phyloP scores from a whole-genome alignment of 1,140 invertebrate species.

The Ceratosolen solmsi region DNA sequence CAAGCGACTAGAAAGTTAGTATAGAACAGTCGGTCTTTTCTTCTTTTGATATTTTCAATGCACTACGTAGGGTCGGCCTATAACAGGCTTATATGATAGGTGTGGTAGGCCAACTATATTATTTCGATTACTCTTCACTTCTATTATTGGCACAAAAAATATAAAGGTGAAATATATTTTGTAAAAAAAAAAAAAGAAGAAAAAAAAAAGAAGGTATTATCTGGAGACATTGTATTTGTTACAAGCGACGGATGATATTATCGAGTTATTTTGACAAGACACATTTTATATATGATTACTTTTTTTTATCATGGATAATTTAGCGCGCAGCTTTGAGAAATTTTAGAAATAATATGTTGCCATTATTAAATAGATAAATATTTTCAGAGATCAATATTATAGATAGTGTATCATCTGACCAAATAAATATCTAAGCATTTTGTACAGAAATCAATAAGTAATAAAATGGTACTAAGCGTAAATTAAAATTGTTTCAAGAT shows the following conservation, averaged over 20 bases:
- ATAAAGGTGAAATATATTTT: too few relatives aligned
- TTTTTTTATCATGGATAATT: constrained; percentile 25
- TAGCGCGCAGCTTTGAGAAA: not conserved
- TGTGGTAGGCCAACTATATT: too few relatives aligned
- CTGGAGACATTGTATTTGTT: not conserved
- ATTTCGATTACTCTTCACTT: too few relatives aligned
- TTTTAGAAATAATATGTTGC: constrained; percentile 8
- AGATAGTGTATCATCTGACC: not conserved
- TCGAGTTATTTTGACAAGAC: constrained; percentile 29
- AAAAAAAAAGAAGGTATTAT: constrained; percentile 8
- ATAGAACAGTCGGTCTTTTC: too few relatives aligned
- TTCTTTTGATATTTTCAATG: too few relatives aligned
- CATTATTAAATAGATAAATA: constrained; percentile 12
- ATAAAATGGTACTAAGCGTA: not conserved
- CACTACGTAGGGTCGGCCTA: too few relatives aligned
- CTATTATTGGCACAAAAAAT: too few relatives aligned
- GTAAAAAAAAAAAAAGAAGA: too few relatives aligned
- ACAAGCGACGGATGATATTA: constrained; percentile 21
- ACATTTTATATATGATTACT: constrained; percentile 29
- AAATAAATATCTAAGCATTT: not conserved
- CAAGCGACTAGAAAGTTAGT: too few relatives aligned
- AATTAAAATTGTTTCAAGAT: not conserved
- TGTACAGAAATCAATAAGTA: not conserved
- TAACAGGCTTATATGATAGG: too few relatives aligned
- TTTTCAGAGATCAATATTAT: not conserved